phyloP scores from a whole-genome alignment of 1,140 invertebrate species.

The Pseudomyrmex flavicornis region DNA sequence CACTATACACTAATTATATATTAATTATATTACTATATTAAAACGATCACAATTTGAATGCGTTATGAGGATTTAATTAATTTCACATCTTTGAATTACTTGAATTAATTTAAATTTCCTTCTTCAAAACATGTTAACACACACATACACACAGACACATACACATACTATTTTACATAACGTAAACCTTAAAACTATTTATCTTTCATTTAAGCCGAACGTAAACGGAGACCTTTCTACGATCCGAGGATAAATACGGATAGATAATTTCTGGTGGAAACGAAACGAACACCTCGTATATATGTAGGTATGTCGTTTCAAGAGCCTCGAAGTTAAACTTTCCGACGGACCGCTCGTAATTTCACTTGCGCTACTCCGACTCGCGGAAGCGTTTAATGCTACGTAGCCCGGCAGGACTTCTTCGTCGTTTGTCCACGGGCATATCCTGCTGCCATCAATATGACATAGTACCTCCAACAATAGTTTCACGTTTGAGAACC shows the following conservation, averaged over 20 bases:
- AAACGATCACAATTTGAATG: no score
- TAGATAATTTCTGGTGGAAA: constrained; percentile 38
- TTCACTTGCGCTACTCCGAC: constrained; percentile 48
- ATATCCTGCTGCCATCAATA: constrained; percentile 38
- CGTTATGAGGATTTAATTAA: no score
- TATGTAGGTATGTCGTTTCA: constrained; percentile 25
- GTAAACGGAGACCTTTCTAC: constrained; percentile 11
- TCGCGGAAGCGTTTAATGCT: constrained; percentile 66
- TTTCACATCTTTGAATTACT: neutral
- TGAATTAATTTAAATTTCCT: neutral
- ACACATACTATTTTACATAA: neutral
- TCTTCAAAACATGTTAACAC: neutral
- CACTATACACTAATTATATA: no score
- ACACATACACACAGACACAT: no score
- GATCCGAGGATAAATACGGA: constrained; percentile 38
- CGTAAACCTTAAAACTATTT: constrained; percentile 16
- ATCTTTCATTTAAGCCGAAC: constrained; percentile 37
- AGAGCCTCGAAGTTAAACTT: constrained; percentile 54
- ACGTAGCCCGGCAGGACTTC: constrained; percentile 56
- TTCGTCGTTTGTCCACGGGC: constrained; percentile 33
- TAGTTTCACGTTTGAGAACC: constrained; percentile 29
- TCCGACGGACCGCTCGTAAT: constrained; percentile 56
- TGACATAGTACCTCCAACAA: constrained; percentile 46
- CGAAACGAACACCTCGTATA: constrained; percentile 47
- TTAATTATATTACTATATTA: no score